Conservation (phyloP, 2,888 invertebrate species). For the Leptodirus hochenwartii region DNA sequence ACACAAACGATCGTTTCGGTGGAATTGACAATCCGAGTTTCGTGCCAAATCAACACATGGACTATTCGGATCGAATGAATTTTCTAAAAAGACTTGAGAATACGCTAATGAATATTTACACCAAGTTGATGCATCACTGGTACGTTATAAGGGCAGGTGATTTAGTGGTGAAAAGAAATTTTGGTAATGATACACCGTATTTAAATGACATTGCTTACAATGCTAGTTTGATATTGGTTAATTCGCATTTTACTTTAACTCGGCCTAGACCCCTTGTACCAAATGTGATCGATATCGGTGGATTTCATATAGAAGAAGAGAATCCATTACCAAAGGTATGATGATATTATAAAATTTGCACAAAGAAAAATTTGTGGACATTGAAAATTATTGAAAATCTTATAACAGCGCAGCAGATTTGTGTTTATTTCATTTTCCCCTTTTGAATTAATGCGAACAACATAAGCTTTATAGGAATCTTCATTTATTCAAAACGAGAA, state of each 20-base stretch:
- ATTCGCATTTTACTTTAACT: constrained; percentile 28
- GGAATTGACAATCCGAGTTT: constrained; percentile 29
- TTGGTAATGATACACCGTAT: constrained; percentile 17
- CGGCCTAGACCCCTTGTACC: constrained; percentile 29
- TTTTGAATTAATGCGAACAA: too few species aligned
- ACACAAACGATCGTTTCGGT: constrained; percentile 27
- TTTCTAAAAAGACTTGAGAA: constrained; percentile 15
- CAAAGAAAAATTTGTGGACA: constrained; percentile 4
- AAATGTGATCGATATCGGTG: constrained; percentile 32
- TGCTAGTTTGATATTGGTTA: constrained; percentile 29
- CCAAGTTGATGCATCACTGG: constrained; percentile 7
- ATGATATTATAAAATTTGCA: constrained; percentile 8
- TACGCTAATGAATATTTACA: constrained; percentile 10
- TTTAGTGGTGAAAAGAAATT: constrained; percentile 13
- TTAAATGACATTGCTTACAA: constrained; percentile 26
- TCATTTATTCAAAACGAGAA: too few species aligned
- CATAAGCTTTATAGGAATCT: too few species aligned
- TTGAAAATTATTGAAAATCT: too few species aligned
- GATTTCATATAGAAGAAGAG: constrained; percentile 28
- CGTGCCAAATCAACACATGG: constrained; percentile 28
- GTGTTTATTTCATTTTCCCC: too few species aligned
- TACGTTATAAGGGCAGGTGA: constrained; percentile 10
- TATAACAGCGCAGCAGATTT: too few species aligned
- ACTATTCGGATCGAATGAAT: constrained; percentile 15
- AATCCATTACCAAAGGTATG: constrained; percentile 17